phyloP scores from a whole-genome alignment of 2,797 vertebrate species.

The Pseudochirops cupreus region DNA sequence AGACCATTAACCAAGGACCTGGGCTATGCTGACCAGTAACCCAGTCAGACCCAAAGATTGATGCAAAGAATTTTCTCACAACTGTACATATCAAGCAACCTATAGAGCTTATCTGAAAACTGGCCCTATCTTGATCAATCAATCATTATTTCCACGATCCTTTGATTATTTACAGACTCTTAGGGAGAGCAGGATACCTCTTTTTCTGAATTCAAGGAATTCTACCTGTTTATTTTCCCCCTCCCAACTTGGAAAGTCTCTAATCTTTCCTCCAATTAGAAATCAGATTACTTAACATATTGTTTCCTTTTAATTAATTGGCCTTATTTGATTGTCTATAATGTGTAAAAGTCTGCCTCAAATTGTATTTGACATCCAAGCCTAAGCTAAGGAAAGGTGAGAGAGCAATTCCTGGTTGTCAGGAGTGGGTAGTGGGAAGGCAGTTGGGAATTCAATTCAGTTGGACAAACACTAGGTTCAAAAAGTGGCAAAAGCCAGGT shows the following conservation, averaged over 20 bases:
- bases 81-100: not conserved
- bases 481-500: not conserved
- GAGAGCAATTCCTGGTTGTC: not conserved
- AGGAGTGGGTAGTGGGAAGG: not conserved
- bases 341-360: not conserved
- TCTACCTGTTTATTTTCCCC: not conserved
- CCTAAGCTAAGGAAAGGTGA: not conserved
- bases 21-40: not conserved
- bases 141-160: not conserved
- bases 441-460: not conserved
- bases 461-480: not conserved
- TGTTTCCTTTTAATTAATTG: not conserved
- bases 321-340: not conserved
- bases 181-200: too few relatives aligned
- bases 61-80: not conserved
- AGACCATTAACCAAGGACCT: not conserved
- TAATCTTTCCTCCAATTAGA: not conserved
- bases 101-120: not conserved
- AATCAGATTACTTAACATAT: not conserved
- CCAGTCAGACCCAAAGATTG: not conserved
- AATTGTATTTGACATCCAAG: not conserved
- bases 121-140: not conserved
- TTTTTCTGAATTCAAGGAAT: not conserved
- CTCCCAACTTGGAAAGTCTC: not conserved
- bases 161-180: not conserved